Conservation (phyloP, 2,888 invertebrate species). For the Drosophila yooni region DNA sequence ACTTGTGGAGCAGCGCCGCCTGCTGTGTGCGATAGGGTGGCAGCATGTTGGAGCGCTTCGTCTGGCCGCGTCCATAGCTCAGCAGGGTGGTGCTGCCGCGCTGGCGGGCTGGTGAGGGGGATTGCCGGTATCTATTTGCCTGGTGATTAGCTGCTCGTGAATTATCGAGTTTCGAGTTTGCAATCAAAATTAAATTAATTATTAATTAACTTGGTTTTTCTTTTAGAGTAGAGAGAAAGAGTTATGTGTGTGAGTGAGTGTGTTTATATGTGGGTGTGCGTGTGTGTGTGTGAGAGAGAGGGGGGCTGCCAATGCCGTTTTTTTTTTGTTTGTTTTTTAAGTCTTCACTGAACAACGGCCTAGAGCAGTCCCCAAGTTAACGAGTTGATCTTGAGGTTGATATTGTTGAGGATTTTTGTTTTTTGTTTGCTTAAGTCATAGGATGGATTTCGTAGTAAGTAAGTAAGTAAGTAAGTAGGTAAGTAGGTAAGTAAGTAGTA, state of each 20-base stretch:
- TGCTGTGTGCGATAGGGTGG: slow-evolving; percentile 83
- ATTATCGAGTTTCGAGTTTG: slow-evolving; percentile 67
- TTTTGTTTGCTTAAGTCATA: slow-evolving; percentile 12
- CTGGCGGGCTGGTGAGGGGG: slow-evolving; percentile 88
- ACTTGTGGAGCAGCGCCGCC: slow-evolving; percentile 62
- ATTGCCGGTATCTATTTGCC: slow-evolving; percentile 88
- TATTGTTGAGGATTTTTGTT: slow-evolving; percentile 27
- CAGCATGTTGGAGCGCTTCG: slow-evolving; percentile 79
- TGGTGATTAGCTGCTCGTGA: slow-evolving; percentile 85
- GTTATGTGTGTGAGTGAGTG: slow-evolving; percentile 24
- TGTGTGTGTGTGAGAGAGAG: slow-evolving; percentile 17
- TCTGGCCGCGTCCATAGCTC: slow-evolving; percentile 73
- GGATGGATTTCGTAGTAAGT: slow-evolving; percentile 5
- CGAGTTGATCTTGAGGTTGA: slow-evolving; percentile 27
- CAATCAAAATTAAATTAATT: slow-evolving; percentile 84
- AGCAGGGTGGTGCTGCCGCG: slow-evolving; percentile 84
- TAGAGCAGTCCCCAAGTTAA: slow-evolving; percentile 7
- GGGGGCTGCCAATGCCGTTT: slow-evolving; percentile 9
- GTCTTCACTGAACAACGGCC: slow-evolving; percentile 13
- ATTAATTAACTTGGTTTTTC: slow-evolving; percentile 60
- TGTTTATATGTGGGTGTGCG: slow-evolving; percentile 5
- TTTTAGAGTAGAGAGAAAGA: slow-evolving; percentile 27
- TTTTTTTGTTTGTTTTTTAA: not conserved
- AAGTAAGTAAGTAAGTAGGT: not conserved
- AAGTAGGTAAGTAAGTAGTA: not conserved